Percentiles rank a stretch among this genome's conserved stretches.
Evolutionary conservation across 2,888 invertebrate genomes (phyloP).

Genomic region (Nineta flava): DNA sequence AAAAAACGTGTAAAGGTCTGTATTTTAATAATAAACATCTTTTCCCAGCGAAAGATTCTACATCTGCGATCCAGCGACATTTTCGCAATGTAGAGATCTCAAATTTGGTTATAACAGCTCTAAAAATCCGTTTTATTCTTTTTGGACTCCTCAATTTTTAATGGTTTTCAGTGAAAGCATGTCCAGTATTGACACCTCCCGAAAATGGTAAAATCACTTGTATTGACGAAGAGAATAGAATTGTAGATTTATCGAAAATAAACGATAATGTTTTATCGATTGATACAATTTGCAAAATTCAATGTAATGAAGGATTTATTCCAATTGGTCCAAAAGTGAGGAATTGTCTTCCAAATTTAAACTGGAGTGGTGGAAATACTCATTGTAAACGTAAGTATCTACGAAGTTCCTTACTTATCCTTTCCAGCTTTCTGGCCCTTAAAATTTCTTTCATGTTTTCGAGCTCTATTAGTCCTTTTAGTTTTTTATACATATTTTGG

Average conservation of each 20-base stretch:
- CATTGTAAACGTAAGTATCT: conserved; percentile 38
- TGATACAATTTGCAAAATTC: conserved; percentile 47
- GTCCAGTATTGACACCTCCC: conserved; percentile 36
- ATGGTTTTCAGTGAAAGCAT: conserved; percentile 39
- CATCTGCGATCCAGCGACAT: too few relatives aligned
- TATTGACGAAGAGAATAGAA: conserved; percentile 20
- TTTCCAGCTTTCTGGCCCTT: background rate
- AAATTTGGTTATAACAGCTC: too few relatives aligned
- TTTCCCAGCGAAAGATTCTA: too few relatives aligned
- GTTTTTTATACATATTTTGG: too few relatives aligned
- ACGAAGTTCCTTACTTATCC: background rate
- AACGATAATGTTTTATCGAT: conserved; percentile 31
- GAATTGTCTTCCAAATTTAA: conserved; percentile 46
- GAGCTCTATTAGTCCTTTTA: too few relatives aligned
- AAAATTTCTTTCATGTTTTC: too few relatives aligned
- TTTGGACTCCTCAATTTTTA: background rate
- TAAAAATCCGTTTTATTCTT: too few relatives aligned
- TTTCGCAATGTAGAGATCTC: too few relatives aligned
- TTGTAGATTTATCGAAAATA: conserved; percentile 21
- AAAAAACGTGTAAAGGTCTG: conserved; percentile 43
- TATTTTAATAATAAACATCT: conserved; percentile 7
- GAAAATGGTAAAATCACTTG: conserved; percentile 38
- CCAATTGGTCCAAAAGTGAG: conserved; percentile 44
- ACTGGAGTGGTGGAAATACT: conserved; percentile 47
- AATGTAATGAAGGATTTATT: conserved; percentile 43